Evolutionary conservation across 2,888 invertebrate species (phyloP).

Genomic region (Lamellibrachia columna): DNA sequence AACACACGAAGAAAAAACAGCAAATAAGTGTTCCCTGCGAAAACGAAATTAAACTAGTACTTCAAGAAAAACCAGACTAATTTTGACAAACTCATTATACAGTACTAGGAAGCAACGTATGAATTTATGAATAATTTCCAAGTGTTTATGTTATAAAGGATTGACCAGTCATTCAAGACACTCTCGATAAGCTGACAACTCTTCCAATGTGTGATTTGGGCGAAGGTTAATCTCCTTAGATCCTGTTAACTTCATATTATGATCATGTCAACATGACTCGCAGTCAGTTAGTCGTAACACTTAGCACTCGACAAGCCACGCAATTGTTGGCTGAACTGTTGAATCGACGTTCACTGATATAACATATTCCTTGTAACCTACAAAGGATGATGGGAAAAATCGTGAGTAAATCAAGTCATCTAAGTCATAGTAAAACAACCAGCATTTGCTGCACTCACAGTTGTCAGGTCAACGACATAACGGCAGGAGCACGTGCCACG

Average conservation of each 20-base stretch:
- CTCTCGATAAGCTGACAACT: not conserved
- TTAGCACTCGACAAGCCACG: not conserved
- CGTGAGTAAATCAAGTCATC: not conserved
- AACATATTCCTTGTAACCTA: not conserved
- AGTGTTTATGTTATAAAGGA: not conserved
- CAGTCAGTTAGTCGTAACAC: not conserved
- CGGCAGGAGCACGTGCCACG: not conserved
- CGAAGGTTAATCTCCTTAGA: not conserved
- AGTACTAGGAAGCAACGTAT: too few species aligned
- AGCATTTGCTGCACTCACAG: not conserved
- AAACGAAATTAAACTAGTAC: too few species aligned
- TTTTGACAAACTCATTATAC: too few species aligned
- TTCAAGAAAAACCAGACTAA: too few species aligned
- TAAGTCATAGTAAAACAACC: not conserved
- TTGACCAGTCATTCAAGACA: not conserved
- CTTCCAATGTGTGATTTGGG: not conserved
- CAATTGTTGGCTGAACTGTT: not conserved
- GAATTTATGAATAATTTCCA: not conserved
- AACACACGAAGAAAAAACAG: too few species aligned
- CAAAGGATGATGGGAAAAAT: not conserved
- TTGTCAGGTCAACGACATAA: not conserved
- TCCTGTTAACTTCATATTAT: not conserved
- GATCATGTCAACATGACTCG: not conserved
- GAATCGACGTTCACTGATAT: not conserved
- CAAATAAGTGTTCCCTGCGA: too few species aligned